A percentile compares a stretch with the other conserved stretches of the same genome.
phyloP scores from a whole-genome alignment of 2,888 invertebrate species.

The Gari tellinella region DNA sequence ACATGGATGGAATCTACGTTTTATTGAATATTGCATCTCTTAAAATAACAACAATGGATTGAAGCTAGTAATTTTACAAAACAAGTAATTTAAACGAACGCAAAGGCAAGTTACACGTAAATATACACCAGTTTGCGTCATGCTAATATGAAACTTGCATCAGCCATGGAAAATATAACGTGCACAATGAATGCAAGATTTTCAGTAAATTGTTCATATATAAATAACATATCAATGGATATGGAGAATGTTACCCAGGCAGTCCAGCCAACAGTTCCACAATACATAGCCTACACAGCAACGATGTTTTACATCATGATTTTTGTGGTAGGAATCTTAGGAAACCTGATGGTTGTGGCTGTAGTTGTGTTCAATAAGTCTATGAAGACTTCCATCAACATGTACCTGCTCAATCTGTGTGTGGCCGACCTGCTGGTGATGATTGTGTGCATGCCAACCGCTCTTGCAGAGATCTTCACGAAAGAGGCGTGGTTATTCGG shows the following conservation, averaged over 20 bases:
- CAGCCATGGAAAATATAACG: too few species aligned
- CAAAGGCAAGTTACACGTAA: too few species aligned
- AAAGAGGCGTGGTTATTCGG: slow-evolving; percentile 71
- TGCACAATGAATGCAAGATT: too few species aligned
- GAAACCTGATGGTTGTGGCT: slow-evolving; percentile 61
- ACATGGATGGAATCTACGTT: too few species aligned
- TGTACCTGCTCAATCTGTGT: slow-evolving; percentile 66
- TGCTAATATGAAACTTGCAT: too few species aligned
- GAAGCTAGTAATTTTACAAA: too few species aligned
- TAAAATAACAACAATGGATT: too few species aligned
- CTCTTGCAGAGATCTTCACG: slow-evolving; percentile 65
- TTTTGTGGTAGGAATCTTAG: slow-evolving; percentile 67
- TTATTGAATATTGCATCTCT: too few species aligned
- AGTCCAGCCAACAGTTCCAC: slow-evolving; percentile 40
- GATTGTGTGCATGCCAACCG: slow-evolving; percentile 69
- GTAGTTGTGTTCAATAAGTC: slow-evolving; percentile 56
- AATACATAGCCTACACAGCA: slow-evolving; percentile 54
- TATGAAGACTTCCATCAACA: slow-evolving; percentile 65
- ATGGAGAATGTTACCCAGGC: not conserved
- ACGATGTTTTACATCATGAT: slow-evolving; percentile 63
- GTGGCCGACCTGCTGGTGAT: slow-evolving; percentile 69
- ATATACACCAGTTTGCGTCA: too few species aligned
- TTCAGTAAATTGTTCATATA: too few species aligned
- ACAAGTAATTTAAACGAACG: too few species aligned
- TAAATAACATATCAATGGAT: too few species aligned